These are phyloP conservation scores for Ctenopoma kingsleyae DNA, from an alignment of 2,797 vertebrate species.

Conservation along the genomic window DNA sequence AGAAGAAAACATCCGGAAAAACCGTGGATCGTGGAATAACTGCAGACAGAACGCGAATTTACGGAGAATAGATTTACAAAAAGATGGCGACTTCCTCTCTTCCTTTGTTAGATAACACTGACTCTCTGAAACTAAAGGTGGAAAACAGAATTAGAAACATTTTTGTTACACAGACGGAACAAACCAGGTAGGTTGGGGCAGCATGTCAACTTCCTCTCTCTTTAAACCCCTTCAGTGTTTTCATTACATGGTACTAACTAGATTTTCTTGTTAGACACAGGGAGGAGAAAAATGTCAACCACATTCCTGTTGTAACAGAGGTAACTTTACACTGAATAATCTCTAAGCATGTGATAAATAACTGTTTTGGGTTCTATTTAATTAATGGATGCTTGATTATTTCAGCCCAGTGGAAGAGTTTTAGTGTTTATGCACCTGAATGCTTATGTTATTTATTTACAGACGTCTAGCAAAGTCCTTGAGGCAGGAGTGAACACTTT, in stretches of 20 bases:
- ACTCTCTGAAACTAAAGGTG: slow-evolving; percentile 72
- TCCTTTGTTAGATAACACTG: slow-evolving; percentile 52
- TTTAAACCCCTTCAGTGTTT: background rate
- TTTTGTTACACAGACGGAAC: slow-evolving; percentile 84
- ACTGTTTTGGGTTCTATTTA: background rate
- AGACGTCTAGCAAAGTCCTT: slow-evolving; percentile 74
- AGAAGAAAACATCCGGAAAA: slow-evolving; percentile 65
- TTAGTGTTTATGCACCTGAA: background rate
- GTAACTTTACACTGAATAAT: slow-evolving; percentile 52
- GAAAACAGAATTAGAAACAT: slow-evolving; percentile 79
- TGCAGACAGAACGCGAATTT: slow-evolving; percentile 15
- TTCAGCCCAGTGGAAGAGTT: background rate
- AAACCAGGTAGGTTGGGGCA: slow-evolving; percentile 72
- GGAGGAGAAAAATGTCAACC: slow-evolving; percentile 72
- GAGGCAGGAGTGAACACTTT: slow-evolving; percentile 78
- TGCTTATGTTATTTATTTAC: background rate
- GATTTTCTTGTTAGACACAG: slow-evolving; percentile 55
- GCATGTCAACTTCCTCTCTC: background rate
- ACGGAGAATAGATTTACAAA: background rate
- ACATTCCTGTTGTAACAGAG: slow-evolving; percentile 78
- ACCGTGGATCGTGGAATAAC: slow-evolving; percentile 43
- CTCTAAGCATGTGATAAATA: background rate
- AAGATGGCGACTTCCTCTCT: slow-evolving; percentile 64
- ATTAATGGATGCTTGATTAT: background rate
- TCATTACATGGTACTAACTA: background rate